Conservation (phyloP, 1,140 invertebrate genomes). For the Saccostrea echinata region DNA sequence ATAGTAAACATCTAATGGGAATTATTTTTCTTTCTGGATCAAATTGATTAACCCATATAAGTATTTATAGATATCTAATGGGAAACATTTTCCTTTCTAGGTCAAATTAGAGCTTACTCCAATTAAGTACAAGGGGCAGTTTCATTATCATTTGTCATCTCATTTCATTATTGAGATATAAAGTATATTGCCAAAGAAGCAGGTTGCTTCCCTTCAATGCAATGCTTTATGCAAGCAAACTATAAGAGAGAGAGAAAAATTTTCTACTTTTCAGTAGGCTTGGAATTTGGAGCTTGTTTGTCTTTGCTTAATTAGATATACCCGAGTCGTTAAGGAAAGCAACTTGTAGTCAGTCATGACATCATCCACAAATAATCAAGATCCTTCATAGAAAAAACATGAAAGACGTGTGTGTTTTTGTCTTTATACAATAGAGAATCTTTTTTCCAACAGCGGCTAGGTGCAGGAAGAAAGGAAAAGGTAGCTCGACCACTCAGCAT, state of each 20-base stretch:
- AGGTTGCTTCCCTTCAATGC: constrained; percentile 17
- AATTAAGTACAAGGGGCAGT: too few relatives aligned
- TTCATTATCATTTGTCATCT: too few relatives aligned
- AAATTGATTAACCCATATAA: background rate
- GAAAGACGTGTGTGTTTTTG: background rate
- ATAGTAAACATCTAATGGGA: too few relatives aligned
- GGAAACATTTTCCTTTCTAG: too few relatives aligned
- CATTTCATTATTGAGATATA: too few relatives aligned
- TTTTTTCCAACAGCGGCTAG: constrained; percentile 59
- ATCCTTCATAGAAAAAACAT: background rate
- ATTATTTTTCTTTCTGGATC: background rate
- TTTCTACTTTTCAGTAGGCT: background rate
- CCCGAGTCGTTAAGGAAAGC: background rate
- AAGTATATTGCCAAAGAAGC: background rate
- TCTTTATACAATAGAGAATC: constrained; percentile 29
- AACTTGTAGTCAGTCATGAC: background rate
- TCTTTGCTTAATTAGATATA: background rate
- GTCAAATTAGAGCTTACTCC: too few relatives aligned
- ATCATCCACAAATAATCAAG: constrained; percentile 8
- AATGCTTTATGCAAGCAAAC: background rate
- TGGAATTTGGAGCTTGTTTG: background rate
- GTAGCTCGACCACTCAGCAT: constrained; percentile 57
- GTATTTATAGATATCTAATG: too few relatives aligned
- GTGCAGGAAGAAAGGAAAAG: constrained; percentile 65
- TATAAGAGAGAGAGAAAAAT: background rate